A percentile compares a stretch with the other conserved stretches of the same genome.
These are phyloP conservation scores for Cyprinella venusta DNA, from an alignment of 2,797 vertebrate species.

Conservation along the genomic window DNA sequence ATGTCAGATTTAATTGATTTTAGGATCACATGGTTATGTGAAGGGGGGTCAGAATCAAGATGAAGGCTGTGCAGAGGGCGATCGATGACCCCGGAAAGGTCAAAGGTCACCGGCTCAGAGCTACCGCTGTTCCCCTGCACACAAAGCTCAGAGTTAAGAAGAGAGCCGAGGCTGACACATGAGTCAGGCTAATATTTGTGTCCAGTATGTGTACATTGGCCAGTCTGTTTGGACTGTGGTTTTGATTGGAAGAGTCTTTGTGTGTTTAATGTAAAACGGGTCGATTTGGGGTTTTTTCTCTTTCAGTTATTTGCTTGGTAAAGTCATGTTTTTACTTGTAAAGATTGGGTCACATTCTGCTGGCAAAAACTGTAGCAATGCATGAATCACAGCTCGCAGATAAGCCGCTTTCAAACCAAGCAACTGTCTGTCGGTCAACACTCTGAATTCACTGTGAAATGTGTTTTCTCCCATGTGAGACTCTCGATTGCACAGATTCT, in stretches of 20 bases:
- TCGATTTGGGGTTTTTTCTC: slow-evolving; percentile 38
- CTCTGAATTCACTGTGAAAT: neutral
- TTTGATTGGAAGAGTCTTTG: slow-evolving; percentile 29
- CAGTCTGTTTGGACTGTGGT: slow-evolving; percentile 18
- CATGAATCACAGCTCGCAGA: too few relatives aligned
- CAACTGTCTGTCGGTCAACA: neutral
- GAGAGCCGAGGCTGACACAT: slow-evolving; percentile 57
- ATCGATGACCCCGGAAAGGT: slow-evolving; percentile 54
- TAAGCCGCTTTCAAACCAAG: neutral
- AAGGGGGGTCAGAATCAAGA: slow-evolving; percentile 33
- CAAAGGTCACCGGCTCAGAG: slow-evolving; percentile 73
- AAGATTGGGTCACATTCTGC: neutral
- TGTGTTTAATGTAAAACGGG: neutral
- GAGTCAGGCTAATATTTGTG: slow-evolving; percentile 75
- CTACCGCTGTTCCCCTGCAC: slow-evolving; percentile 68
- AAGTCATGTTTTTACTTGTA: neutral
- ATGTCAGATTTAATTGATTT: slow-evolving; percentile 88
- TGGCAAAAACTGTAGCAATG: neutral
- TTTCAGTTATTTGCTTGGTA: neutral
- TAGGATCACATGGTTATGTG: slow-evolving; percentile 68
- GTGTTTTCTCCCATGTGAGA: neutral
- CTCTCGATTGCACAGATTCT: neutral
- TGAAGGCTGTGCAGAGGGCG: slow-evolving; percentile 62
- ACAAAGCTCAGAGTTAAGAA: slow-evolving; percentile 47
- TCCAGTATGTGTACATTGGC: slow-evolving; percentile 57